A percentile compares a stretch with the other conserved stretches of the same genome.
Evolutionary conservation across 2,888 invertebrate genomes (phyloP).

Genomic region (Drosophila emarginata): DNA sequence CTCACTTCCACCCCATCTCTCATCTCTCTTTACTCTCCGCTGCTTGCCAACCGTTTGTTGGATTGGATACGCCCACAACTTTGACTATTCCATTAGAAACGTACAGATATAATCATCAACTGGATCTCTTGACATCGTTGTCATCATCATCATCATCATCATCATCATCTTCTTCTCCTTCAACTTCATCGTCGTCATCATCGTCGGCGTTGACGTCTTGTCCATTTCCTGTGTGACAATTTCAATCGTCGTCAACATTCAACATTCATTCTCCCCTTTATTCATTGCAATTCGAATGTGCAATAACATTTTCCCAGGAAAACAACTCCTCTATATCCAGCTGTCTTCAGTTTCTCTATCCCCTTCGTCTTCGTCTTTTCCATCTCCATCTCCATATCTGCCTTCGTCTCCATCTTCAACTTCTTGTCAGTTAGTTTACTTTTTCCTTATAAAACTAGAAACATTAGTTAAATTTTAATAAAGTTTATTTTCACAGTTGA

Average conservation of each 20-base stretch:
- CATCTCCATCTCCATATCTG: no score
- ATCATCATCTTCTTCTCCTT: neutral
- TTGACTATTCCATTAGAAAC: neutral
- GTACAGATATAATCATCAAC: slow-evolving; percentile 14
- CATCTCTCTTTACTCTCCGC: neutral
- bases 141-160: neutral
- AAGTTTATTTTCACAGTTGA: slow-evolving; percentile 49
- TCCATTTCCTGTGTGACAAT: slow-evolving; percentile 31
- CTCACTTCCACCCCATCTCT: neutral
- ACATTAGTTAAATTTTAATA: slow-evolving; percentile 71
- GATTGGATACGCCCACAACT: neutral
- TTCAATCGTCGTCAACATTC: slow-evolving; percentile 28
- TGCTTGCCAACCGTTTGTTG: neutral
- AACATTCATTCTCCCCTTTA: slow-evolving; percentile 27
- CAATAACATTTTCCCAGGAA: slow-evolving; percentile 59
- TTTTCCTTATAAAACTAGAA: slow-evolving; percentile 56
- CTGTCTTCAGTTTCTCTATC: slow-evolving; percentile 21
- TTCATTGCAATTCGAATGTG: slow-evolving; percentile 63
- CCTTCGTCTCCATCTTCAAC: no score
- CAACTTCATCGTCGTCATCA: slow-evolving; percentile 2
- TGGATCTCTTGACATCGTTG: neutral
- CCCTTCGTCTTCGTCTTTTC: no score
- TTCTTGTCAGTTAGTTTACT: slow-evolving; percentile 33
- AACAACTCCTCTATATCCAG: neutral
- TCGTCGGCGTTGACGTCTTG: slow-evolving; percentile 13